Evolutionary conservation across 2,797 vertebrate genomes (phyloP).

Genomic region (Acanthis flammea): DNA sequence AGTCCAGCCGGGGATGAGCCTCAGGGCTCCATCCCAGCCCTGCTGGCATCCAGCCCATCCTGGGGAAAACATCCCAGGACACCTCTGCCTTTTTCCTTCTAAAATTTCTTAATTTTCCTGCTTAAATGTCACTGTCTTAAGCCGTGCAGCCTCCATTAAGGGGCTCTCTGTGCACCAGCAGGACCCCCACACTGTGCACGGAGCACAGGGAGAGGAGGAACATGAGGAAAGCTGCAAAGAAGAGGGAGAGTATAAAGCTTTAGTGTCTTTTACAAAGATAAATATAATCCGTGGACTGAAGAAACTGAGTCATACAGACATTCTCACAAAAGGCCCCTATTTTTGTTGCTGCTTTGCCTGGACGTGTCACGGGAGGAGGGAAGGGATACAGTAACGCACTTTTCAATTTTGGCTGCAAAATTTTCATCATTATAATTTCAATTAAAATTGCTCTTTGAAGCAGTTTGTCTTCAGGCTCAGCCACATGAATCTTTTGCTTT

Average conservation of each 20-base stretch:
- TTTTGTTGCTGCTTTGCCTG: neutral
- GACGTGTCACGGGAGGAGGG: neutral
- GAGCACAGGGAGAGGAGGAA: neutral
- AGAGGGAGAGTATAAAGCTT: neutral
- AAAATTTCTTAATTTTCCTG: neutral
- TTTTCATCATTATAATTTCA: constrained; percentile 59
- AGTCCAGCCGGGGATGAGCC: fast-evolving
- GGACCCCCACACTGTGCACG: fast-evolving
- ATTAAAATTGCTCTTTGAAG: constrained; percentile 72
- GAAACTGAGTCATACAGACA: neutral
- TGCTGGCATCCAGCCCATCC: neutral
- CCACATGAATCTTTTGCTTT: neutral
- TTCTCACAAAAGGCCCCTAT: neutral
- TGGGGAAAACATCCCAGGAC: neutral
- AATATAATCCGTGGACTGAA: neutral
- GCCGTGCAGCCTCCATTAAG: neutral
- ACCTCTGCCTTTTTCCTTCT: neutral
- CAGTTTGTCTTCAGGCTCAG: constrained; percentile 38
- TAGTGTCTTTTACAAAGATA: neutral
- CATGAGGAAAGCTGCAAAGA: neutral
- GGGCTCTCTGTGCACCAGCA: neutral
- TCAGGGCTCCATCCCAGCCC: neutral
- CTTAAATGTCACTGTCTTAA: neutral
- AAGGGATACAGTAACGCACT: neutral
- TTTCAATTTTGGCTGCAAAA: neutral